Conservation (phyloP, 92 coral and sea anemone species). For the Siderastrea radians region DNA sequence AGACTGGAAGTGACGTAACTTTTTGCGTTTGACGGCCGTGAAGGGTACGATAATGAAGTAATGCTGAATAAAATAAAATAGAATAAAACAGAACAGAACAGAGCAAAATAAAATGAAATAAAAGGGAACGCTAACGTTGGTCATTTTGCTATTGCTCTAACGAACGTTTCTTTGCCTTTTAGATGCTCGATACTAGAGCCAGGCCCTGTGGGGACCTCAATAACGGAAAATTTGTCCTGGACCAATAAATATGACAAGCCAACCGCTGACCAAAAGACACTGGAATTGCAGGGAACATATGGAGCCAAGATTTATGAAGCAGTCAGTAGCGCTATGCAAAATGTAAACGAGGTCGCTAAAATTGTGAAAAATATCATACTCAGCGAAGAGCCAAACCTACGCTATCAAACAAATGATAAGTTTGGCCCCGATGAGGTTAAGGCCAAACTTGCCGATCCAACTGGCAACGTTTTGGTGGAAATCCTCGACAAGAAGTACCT, state of each 20-base stretch:
- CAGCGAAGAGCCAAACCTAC: constrained; percentile 69
- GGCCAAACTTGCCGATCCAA: constrained; percentile 55
- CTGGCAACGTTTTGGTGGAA: constrained; percentile 46
- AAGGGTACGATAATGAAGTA: too few species aligned
- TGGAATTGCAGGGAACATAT: neutral
- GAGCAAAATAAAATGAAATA: too few species aligned
- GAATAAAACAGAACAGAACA: too few species aligned
- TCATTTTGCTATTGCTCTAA: neutral
- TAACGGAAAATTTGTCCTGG: neutral
- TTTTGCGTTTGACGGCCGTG: too few species aligned
- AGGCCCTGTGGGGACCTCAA: constrained; percentile 68
- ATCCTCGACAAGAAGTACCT: constrained; percentile 32
- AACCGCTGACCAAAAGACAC: constrained; percentile 14
- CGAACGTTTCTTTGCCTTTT: neutral
- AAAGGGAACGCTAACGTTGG: too few species aligned
- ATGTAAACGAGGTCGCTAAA: constrained; percentile 60
- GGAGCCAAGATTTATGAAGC: neutral
- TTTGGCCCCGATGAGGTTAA: constrained; percentile 44
- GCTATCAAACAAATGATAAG: constrained; percentile 69
- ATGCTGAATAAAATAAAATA: too few species aligned
- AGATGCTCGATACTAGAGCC: constrained; percentile 73
- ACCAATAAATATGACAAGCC: constrained; percentile 2
- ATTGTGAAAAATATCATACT: constrained; percentile 69
- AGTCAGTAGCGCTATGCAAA: neutral
- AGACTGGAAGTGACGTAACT: too few species aligned